phyloP scores from a whole-genome alignment of 2,797 vertebrate species.

The Sebastes melanostomus region DNA sequence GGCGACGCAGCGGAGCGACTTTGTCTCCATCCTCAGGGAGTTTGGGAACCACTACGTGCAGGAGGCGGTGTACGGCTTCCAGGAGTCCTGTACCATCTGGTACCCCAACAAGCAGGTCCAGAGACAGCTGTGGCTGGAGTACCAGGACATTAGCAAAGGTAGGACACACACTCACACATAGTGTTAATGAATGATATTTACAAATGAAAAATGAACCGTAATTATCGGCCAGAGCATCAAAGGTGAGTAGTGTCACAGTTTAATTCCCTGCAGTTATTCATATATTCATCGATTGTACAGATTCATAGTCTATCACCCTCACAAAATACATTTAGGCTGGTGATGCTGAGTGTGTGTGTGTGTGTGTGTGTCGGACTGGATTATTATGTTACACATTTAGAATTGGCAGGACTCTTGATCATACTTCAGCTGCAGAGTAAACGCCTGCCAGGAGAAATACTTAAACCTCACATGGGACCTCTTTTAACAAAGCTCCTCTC shows the following conservation, averaged over 20 bases:
- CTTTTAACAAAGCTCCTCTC: slow-evolving; percentile 11
- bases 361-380: neutral
- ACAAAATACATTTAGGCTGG: neutral
- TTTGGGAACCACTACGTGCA: slow-evolving; percentile 98
- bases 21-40: slow-evolving; percentile 91
- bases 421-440: slow-evolving; percentile 12
- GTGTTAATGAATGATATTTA: neutral
- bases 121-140: slow-evolving; percentile 96
- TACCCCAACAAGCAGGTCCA: slow-evolving; percentile 98
- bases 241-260: neutral
- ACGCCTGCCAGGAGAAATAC: slow-evolving; percentile 16
- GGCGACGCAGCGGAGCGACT: slow-evolving; percentile 91
- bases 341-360: neutral
- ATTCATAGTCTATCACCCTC: neutral
- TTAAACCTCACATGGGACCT: slow-evolving; percentile 17
- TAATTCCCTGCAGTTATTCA: slow-evolving; percentile 2
- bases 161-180: slow-evolving; percentile 28
- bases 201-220: neutral
- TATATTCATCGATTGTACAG: neutral
- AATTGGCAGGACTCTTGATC: slow-evolving; percentile 12
- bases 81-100: slow-evolving; percentile 98
- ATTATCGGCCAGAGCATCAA: neutral
- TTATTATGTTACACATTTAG: slow-evolving; percentile 17
- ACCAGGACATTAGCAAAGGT: slow-evolving; percentile 99
- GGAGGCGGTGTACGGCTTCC: slow-evolving; percentile 95